Percentiles rank a stretch among this genome's conserved stretches.
phyloP scores from a whole-genome alignment of 2,888 invertebrate genomes.

The Platypus cylindrus region DNA sequence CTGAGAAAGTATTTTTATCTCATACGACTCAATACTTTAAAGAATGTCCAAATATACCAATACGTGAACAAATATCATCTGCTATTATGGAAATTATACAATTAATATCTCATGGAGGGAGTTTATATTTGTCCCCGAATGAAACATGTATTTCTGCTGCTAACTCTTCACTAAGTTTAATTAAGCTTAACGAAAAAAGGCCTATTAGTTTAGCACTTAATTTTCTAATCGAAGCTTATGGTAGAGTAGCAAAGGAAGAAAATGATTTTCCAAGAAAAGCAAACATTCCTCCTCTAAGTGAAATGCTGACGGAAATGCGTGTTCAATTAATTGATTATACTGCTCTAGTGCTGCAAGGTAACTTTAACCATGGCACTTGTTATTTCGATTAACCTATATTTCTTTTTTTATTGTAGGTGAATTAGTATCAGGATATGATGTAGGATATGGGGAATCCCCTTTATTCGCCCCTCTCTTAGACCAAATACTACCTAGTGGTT shows the following conservation, averaged over 20 bases:
- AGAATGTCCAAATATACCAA: slow-evolving; percentile 40
- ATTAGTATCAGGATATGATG: slow-evolving; percentile 21
- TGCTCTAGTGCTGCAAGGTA: slow-evolving; percentile 44
- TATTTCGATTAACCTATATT: too few relatives aligned
- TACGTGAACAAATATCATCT: slow-evolving; percentile 48
- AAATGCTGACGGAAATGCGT: slow-evolving; percentile 45
- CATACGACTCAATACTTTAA: slow-evolving; percentile 33
- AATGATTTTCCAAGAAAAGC: slow-evolving; percentile 61
- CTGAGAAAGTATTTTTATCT: slow-evolving; percentile 37
- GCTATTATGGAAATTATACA: slow-evolving; percentile 51
- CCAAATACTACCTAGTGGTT: slow-evolving; percentile 60
- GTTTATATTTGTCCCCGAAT: slow-evolving; percentile 31
- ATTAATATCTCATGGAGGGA: slow-evolving; percentile 28
- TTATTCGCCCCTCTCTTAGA: slow-evolving; percentile 55
- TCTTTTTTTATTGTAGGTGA: slow-evolving; percentile 1
- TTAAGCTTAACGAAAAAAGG: slow-evolving; percentile 16
- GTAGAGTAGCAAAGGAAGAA: slow-evolving; percentile 59
- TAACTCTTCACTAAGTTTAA: slow-evolving; percentile 26
- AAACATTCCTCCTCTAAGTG: slow-evolving; percentile 59
- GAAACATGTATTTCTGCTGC: slow-evolving; percentile 26
- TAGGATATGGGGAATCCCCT: slow-evolving; percentile 42
- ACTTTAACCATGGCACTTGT: too few relatives aligned
- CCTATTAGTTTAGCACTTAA: slow-evolving; percentile 26
- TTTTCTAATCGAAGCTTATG: slow-evolving; percentile 53
- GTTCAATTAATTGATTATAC: slow-evolving; percentile 44